Percentiles rank a stretch among this genome's conserved stretches.
These are phyloP conservation scores for Latrodectus geometricus DNA, from an alignment of 1,140 invertebrate species.

Conservation along the genomic window DNA sequence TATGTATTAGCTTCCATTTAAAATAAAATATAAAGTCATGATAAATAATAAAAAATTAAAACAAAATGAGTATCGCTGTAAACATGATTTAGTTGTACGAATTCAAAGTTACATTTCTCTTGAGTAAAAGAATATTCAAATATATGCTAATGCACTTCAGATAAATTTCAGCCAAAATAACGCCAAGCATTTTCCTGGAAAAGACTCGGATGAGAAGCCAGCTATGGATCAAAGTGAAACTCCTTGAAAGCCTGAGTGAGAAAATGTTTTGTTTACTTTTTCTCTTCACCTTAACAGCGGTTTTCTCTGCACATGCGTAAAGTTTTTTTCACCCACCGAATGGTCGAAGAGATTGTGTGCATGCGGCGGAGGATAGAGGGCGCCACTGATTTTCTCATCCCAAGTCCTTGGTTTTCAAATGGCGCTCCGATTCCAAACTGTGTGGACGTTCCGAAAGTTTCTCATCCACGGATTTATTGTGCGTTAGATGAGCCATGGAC, in stretches of 20 bases:
- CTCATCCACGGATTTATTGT: slow-evolving; percentile 42
- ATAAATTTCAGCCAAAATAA: background rate
- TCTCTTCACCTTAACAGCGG: slow-evolving; percentile 14
- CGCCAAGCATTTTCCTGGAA: background rate
- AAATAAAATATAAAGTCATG: too few species aligned
- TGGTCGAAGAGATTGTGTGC: slow-evolving; percentile 18
- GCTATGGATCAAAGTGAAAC: background rate
- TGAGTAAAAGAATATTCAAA: background rate
- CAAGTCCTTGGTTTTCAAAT: slow-evolving; percentile 52
- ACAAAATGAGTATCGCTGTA: too few species aligned
- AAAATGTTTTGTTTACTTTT: slow-evolving; percentile 34
- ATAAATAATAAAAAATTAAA: too few species aligned
- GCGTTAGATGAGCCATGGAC: slow-evolving; percentile 36
- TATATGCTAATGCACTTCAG: background rate
- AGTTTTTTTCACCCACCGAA: background rate
- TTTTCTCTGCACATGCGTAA: slow-evolving; percentile 19
- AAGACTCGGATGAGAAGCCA: background rate
- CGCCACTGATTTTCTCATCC: background rate
- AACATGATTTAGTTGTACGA: too few species aligned
- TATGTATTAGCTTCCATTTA: too few species aligned
- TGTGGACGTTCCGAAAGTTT: slow-evolving; percentile 43
- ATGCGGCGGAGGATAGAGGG: slow-evolving; percentile 29
- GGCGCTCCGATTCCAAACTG: slow-evolving; percentile 30
- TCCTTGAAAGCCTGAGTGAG: background rate
- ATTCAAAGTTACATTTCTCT: too few species aligned